A percentile compares a stretch with the other conserved stretches of the same genome.
These are phyloP conservation scores for Murina feae DNA, from an alignment of 2,113 vertebrate genomes.

Conservation along the genomic window DNA sequence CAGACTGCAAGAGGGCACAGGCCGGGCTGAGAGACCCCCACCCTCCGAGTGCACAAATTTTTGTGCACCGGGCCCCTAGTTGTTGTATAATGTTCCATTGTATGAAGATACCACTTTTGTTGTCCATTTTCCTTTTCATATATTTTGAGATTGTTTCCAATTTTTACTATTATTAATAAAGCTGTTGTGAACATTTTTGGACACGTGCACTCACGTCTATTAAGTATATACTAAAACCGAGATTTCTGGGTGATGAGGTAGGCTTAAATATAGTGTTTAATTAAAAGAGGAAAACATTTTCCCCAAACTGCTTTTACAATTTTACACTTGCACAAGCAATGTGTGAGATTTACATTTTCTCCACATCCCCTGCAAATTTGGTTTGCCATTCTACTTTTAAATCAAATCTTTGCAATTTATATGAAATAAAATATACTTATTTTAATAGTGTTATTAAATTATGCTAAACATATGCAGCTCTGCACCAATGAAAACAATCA, in stretches of 20 bases:
- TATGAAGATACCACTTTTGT: not conserved
- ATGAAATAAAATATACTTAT: not conserved
- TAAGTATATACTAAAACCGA: not conserved
- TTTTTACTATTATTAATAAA: not conserved
- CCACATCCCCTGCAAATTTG: not conserved
- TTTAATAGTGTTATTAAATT: not conserved
- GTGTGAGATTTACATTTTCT: not conserved
- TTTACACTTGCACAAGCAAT: not conserved
- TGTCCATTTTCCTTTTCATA: not conserved
- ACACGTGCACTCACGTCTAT: not conserved
- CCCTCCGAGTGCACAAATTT: too few species aligned
- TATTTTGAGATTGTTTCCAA: not conserved
- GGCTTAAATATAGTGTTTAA: not conserved
- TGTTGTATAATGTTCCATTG: not conserved
- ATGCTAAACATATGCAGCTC: not conserved
- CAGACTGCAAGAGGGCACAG: too few species aligned
- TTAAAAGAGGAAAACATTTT: not conserved
- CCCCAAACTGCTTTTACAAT: not conserved
- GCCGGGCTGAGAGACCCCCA: too few species aligned
- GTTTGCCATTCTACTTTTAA: not conserved
- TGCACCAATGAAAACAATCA: not conserved
- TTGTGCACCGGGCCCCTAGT: too few species aligned
- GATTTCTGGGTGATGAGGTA: not conserved
- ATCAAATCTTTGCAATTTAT: not conserved
- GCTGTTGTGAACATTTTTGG: not conserved